Evolutionary conservation across 2,888 invertebrate species (phyloP).

Genomic region (Macrosiphum euphorbiae): DNA sequence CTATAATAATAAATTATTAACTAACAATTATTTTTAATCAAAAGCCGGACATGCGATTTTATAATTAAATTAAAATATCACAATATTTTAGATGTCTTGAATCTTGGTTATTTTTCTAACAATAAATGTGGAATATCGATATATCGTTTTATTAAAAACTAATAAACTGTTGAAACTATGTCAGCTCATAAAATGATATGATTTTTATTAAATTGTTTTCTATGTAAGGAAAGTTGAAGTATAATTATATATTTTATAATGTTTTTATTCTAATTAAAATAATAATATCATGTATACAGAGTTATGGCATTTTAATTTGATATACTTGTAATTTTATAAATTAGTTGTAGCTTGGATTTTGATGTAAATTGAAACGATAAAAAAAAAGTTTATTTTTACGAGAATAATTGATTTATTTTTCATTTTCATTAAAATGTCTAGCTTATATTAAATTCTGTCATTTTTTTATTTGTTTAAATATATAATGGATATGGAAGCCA

Average conservation of each 20-base stretch:
- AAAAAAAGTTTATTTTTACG: not conserved
- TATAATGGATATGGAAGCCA: not conserved
- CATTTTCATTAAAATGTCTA: not conserved
- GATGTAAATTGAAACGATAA: not conserved
- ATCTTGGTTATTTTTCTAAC: not conserved
- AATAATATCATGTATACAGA: not conserved
- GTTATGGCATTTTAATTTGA: not conserved
- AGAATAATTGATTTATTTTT: not conserved
- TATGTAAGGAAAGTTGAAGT: not conserved
- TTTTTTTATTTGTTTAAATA: not conserved
- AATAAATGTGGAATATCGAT: not conserved
- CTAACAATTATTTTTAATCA: no score
- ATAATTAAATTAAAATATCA: not conserved
- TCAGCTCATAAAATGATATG: not conserved
- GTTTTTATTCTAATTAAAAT: not conserved
- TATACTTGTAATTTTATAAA: not conserved
- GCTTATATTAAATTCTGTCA: not conserved
- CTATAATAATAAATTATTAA: not conserved
- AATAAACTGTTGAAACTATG: not conserved
- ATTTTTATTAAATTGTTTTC: not conserved
- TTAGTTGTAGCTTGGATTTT: not conserved
- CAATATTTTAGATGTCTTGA: not conserved
- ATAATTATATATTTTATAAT: no score
- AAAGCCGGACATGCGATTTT: not conserved
- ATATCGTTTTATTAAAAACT: not conserved